These are phyloP conservation scores for Eurystomus gularis DNA, from an alignment of 2,113 vertebrate genomes.

Conservation along the genomic window DNA sequence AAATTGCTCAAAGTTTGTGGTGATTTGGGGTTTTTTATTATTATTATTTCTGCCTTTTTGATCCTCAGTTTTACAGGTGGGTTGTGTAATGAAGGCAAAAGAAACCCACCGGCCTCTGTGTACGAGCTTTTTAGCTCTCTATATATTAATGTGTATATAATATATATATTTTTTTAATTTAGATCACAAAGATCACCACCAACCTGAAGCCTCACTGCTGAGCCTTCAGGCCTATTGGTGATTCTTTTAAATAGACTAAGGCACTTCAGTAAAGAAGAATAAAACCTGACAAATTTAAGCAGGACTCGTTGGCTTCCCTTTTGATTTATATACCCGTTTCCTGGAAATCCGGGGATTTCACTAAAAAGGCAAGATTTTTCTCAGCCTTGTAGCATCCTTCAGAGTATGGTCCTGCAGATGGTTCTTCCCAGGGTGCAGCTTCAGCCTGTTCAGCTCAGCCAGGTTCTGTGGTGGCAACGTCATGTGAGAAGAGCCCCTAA, in stretches of 20 bases:
- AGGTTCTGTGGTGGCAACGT: background rate
- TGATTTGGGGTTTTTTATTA: too few species aligned
- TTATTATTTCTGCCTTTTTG: background rate
- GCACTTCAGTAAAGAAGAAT: background rate
- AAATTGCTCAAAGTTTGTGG: background rate
- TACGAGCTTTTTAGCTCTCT: background rate
- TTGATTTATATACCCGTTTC: background rate
- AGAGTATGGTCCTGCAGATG: background rate
- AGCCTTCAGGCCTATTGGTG: background rate
- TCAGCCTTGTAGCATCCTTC: background rate
- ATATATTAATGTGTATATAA: background rate
- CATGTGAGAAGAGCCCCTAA: fast-evolving
- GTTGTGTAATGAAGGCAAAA: background rate
- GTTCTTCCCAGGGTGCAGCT: background rate
- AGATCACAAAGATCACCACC: background rate
- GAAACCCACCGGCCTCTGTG: fast-evolving
- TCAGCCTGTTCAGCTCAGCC: background rate
- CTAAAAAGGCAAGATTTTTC: background rate
- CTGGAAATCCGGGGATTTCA: background rate
- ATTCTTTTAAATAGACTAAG: background rate
- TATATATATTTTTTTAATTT: too few species aligned
- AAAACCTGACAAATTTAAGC: background rate
- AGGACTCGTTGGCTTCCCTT: background rate
- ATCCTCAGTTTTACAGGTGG: background rate
- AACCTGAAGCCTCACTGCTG: background rate